These are phyloP conservation scores for Phyllostomus discolor DNA, from an alignment of 2,113 vertebrate species.

Conservation along the genomic window DNA sequence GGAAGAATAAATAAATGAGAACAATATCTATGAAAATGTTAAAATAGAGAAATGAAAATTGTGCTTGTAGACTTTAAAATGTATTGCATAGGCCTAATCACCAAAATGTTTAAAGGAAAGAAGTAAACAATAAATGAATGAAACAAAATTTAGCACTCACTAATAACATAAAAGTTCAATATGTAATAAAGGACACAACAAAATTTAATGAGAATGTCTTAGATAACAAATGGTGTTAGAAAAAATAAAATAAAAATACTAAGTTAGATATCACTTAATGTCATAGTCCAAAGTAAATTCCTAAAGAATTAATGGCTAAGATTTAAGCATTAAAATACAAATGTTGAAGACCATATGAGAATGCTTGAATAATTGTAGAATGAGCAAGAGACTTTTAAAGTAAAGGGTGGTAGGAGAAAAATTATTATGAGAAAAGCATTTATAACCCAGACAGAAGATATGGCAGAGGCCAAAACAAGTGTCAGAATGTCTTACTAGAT, in stretches of 20 bases:
- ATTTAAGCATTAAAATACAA: neutral
- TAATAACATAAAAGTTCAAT: neutral
- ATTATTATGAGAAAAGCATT: neutral
- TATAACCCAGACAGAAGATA: neutral
- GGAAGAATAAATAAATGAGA: neutral
- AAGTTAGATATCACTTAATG: neutral
- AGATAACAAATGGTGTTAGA: neutral
- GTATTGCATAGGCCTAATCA: neutral
- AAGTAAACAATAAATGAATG: neutral
- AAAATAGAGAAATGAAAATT: neutral
- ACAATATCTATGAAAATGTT: neutral
- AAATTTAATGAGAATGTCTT: neutral
- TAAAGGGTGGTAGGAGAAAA: neutral
- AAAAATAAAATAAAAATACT: neutral
- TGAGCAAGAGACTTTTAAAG: neutral
- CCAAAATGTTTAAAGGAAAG: neutral
- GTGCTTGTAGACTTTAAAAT: neutral
- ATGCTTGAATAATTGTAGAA: neutral
- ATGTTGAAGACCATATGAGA: neutral
- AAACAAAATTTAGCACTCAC: neutral
- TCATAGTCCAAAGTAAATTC: neutral
- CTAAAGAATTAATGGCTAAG: neutral
- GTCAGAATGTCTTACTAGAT: neutral
- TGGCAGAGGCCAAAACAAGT: neutral
- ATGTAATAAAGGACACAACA: neutral